Evolutionary conservation across 2,888 invertebrate species (phyloP).

Genomic region (Drosophila affinis): DNA sequence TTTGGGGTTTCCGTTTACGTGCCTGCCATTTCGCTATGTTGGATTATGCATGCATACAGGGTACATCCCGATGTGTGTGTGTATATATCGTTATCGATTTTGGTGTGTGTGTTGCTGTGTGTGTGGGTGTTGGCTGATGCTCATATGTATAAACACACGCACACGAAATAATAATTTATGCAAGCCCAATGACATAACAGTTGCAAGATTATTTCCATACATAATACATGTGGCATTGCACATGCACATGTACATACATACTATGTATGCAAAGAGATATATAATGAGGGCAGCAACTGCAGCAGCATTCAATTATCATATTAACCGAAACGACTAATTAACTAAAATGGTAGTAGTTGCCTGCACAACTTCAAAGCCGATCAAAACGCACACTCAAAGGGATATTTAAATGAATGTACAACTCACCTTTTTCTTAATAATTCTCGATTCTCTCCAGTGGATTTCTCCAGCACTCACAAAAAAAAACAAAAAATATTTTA

Average conservation of each 20-base stretch:
- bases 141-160: background rate
- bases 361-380: background rate
- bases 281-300: background rate
- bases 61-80: background rate
- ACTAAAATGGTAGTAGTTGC: conserved; percentile 18
- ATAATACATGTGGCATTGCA: conserved; percentile 22
- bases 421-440: background rate
- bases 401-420: background rate
- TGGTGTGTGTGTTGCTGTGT: conserved; percentile 2
- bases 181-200: conserved; percentile 38
- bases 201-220: conserved; percentile 36
- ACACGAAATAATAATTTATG: conserved; percentile 33
- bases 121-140: conserved; percentile 7
- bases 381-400: background rate
- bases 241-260: background rate
- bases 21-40: conserved; percentile 33
- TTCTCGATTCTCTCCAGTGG: no score
- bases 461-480: no score
- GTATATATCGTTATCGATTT: conserved; percentile 7
- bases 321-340: conserved; percentile 44
- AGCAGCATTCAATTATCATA: conserved; percentile 37
- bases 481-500: no score
- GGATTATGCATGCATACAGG: conserved; percentile 8
- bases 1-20: conserved; percentile 75
- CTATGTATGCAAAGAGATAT: background rate